A percentile compares a stretch with the other conserved stretches of the same genome.
These are phyloP conservation scores for Desmodus rotundus DNA, from an alignment of 2,113 vertebrate species.

Conservation along the genomic window DNA sequence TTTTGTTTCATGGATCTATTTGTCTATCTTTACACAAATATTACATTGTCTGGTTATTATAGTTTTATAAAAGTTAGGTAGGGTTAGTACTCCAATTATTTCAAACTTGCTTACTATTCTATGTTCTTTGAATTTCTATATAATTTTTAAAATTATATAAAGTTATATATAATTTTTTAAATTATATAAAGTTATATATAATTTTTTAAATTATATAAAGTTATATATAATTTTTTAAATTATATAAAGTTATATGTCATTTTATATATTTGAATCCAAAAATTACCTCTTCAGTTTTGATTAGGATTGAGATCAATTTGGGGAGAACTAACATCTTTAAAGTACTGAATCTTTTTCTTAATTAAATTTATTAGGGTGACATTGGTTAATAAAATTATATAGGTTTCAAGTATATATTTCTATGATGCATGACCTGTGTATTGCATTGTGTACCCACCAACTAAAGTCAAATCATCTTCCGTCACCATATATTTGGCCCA, in stretches of 20 bases:
- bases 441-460: not conserved
- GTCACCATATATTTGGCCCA: not conserved
- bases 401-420: not conserved
- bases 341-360: not conserved
- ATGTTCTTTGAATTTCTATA: not conserved
- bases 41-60: not conserved
- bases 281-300: not conserved
- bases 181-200: not conserved
- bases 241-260: too few species aligned
- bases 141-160: not conserved
- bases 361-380: not conserved
- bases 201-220: not conserved
- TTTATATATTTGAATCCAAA: not conserved
- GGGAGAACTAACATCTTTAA: not conserved
- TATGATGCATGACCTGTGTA: not conserved
- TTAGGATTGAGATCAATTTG: not conserved
- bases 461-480: not conserved
- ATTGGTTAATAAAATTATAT: not conserved
- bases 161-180: not conserved
- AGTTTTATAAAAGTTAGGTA: not conserved
- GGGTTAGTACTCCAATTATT: not conserved
- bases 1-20: not conserved
- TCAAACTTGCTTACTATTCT: not conserved
- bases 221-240: not conserved
- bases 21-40: not conserved